Conservation (phyloP, 1,140 invertebrate genomes). For the Drosophila bipectinata region DNA sequence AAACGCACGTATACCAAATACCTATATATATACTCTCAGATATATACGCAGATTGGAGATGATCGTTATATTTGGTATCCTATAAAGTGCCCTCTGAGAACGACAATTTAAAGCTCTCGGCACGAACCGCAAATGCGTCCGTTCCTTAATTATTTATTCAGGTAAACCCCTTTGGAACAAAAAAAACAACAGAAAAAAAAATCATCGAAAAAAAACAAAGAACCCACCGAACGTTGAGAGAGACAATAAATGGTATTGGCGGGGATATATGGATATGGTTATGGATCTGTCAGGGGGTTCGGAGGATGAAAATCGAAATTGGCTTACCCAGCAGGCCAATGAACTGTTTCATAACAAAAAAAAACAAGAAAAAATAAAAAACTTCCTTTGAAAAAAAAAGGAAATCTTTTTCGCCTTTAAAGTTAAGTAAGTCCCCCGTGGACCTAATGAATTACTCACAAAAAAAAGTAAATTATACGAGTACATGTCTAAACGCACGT, state of each 20-base stretch:
- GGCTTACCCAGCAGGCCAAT: constrained; percentile 5
- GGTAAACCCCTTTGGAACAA: constrained; percentile 56
- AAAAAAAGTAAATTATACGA: not conserved
- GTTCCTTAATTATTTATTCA: constrained; percentile 58
- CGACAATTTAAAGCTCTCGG: constrained; percentile 67
- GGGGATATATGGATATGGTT: constrained; percentile 6
- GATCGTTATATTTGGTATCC: constrained; percentile 57
- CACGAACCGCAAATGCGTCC: constrained; percentile 61
- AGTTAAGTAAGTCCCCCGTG: constrained; percentile 11
- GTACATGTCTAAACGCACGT: constrained; percentile 20
- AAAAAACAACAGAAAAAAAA: constrained; percentile 23
- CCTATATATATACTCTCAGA: not conserved
- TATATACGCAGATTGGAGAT: constrained; percentile 16
- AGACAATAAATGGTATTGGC: constrained; percentile 7
- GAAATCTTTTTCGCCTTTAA: constrained; percentile 1
- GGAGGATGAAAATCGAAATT: constrained; percentile 2
- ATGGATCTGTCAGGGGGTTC: not conserved
- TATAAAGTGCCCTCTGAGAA: constrained; percentile 47
- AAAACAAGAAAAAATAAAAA: too few species aligned
- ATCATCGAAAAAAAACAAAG: constrained; percentile 25
- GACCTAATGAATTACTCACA: not conserved
- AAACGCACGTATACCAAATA: constrained; percentile 17
- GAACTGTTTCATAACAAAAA: not conserved
- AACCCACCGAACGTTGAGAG: constrained; percentile 17
- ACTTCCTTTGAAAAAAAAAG: not conserved